A percentile compares a stretch with the other conserved stretches of the same genome.
These are phyloP conservation scores for Patagioenas fasciata DNA, from an alignment of 2,113 vertebrate genomes.

Conservation along the genomic window DNA sequence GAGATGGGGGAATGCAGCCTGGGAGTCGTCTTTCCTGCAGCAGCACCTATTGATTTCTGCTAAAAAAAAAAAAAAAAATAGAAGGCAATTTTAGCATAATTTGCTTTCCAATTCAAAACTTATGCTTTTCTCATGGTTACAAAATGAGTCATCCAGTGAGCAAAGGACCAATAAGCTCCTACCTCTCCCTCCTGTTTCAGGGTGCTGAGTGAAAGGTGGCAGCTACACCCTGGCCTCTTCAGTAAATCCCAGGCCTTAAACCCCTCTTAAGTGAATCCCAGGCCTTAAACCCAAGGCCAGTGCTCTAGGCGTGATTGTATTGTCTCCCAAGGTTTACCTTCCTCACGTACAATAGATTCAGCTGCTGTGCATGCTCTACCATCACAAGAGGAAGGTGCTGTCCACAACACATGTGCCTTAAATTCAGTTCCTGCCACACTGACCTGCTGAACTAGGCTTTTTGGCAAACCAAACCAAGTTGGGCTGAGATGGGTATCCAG, in stretches of 20 bases:
- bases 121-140: background rate
- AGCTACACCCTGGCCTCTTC: background rate
- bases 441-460: constrained; percentile 34
- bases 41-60: background rate
- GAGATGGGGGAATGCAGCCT: background rate
- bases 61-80: background rate
- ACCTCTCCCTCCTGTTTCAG: background rate
- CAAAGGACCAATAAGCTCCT: background rate
- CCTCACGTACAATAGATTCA: background rate
- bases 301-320: background rate
- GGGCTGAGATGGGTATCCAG: background rate
- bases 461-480: background rate
- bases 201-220: background rate
- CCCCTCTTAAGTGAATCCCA: background rate
- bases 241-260: too few relatives aligned
- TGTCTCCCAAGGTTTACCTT: background rate
- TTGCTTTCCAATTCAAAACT: background rate
- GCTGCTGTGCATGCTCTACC: background rate
- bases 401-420: background rate
- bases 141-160: background rate
- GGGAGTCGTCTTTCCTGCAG: background rate
- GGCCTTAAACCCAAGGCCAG: background rate
- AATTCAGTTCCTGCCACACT: background rate
- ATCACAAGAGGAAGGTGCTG: background rate
- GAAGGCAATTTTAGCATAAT: background rate